Evolutionary conservation across 2,113 vertebrate genomes (phyloP).

Genomic region (human): GRCh38 chrY:6072001-6072500

Average conservation of each 20-base stretch:
- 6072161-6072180: neutral
- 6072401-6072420: neutral
- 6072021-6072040: neutral
- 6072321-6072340: neutral
- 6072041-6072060: neutral
- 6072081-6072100: neutral
- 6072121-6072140: neutral
- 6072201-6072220: neutral
- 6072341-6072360: neutral
- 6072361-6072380: neutral
- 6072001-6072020: neutral
- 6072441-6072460: neutral
- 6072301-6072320: neutral
- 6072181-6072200: neutral
- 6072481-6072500: neutral
- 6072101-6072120: neutral
- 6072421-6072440: neutral
- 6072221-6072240: neutral
- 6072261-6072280: neutral
- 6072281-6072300: neutral
- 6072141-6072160: neutral
- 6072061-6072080: neutral
- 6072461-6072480: neutral
- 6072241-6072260: neutral
- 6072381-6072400: neutral